Base-by-base conservation (phyloP, 2,113 vertebrate genomes). In the Montifringilla adamsi region DNA sequence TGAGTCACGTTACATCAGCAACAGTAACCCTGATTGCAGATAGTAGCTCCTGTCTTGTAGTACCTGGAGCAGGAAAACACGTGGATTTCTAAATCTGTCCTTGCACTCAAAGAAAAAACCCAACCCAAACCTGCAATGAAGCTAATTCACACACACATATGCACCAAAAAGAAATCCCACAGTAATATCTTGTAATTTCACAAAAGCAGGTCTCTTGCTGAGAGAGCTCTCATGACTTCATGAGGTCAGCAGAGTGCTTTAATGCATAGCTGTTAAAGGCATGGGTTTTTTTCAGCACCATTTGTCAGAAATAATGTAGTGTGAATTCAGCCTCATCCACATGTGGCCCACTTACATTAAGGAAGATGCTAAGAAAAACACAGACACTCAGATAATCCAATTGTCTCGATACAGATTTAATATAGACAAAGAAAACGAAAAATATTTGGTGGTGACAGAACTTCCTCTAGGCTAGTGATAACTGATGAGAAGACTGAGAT, bases 301-400 rank as follows among this genome's bases (percentile, higher is more conserved):
- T 95, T 94, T 95, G 41, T 90, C 80, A 88, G 82, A 94, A 93
- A 91, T 78, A 86, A 91, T 75, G 68, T 72, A 56, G 56, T 93
- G 41, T 93, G 72, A 91, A 86, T 67, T 60, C 68, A 81, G 43
- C 27, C 31, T 70, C 35, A 56, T 56, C 59, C 2, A 1, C 70
- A 86, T 9, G 3, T 67, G 22, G 39, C 23, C 44, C 30, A 11
- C 24, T 94, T 59, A 66, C 43, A 47, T 84, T 73, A 80, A 87
- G 41, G 62, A 70, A 28, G 33, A 37, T 52, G 53, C n/a, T 90
- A 63, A 90, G 75, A 81, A 94, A 88, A 84, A 90, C 37, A 73
- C 39, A 77, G 59, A 59, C 50, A 41, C 37, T 53, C 53, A 37
- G n/a, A 86, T 81, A 92, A 67, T 86, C 68, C 72, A 89, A 33